Base-by-base conservation (phyloP, 2,113 vertebrate species). In the Pipra filicauda region DNA sequence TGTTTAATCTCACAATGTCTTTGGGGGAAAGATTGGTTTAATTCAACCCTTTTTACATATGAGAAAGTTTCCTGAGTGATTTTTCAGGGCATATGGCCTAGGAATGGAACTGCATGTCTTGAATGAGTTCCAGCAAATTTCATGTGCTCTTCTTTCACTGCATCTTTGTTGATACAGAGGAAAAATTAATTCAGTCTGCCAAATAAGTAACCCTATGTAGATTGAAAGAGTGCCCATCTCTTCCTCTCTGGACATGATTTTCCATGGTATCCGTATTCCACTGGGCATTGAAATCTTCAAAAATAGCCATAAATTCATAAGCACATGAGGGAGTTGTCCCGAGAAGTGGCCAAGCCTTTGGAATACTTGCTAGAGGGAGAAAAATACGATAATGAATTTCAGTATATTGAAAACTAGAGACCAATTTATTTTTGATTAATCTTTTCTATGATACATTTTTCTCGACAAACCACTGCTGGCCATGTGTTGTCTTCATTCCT, bases 91-190 rank as follows among this genome's bases (percentile, higher is more conserved):
- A 95, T 95, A 85, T 97, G 95, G 91, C 70, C 70, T 91, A 91
- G 74, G 79, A 89, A 85, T 73, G 87, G 87, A 96, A 54, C 70
- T 89, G 46, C 74, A 82, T 66, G 74, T 61, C 81, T 95, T 96
- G 91, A 96, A 95, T 37, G 74, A 79, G 71, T 96, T 95, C 95
- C 96, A 96, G 75, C 54, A 93, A 82, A 94, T 96, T 89, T 96
- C 75, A 90, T 62, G 88, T 92, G 61, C 24, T 88, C 74, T 85
- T 89, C 74, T 93, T 94, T 93, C 43, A 73, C 58, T 90, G 85
- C 62, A 48, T 91, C 81, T 79, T 89, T 91, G 77, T 95, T 94
- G 85, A 83, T 85, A 54, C 51, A 90, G 78, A 70, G 82, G 67
- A 85, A 74, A 96, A 94, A 93, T 93, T 93, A 95, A 88, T 95